Evolutionary conservation across 2,797 vertebrate genomes (phyloP).

Genomic region (Meriones psammophilus): DNA sequence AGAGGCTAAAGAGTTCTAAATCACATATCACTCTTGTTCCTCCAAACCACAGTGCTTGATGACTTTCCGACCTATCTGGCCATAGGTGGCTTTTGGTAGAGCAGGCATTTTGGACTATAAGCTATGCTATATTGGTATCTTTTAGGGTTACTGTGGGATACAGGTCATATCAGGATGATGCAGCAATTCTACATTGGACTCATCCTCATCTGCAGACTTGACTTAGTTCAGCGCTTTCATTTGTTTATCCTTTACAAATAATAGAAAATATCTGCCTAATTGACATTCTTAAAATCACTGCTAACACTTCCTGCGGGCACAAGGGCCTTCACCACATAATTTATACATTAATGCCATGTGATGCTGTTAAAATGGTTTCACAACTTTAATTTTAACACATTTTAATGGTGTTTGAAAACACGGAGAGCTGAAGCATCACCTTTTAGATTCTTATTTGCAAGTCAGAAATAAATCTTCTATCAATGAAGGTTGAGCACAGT

Average conservation of each 20-base stretch:
- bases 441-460: conserved; percentile 35
- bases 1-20: not conserved
- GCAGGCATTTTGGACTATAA: not conserved
- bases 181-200: not conserved
- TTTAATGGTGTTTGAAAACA: conserved; percentile 64
- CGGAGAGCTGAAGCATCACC: not conserved
- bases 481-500: not conserved
- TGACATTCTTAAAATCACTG: conserved; percentile 23
- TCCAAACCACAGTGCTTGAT: not conserved
- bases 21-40: accelerated
- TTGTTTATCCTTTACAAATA: not conserved
- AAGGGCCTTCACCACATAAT: not conserved
- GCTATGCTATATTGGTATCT: not conserved
- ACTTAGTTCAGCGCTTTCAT: not conserved
- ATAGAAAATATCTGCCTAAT: not conserved
- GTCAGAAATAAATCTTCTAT: conserved; percentile 4
- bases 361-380: conserved; percentile 7
- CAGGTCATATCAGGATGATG: accelerated
- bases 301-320: not conserved
- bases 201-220: not conserved
- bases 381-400: conserved; percentile 54
- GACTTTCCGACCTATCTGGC: not conserved
- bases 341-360: not conserved
- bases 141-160: not conserved
- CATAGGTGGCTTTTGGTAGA: not conserved